Conservation (phyloP, 2,113 vertebrate genomes). For the Cranoglanis bouderius region DNA sequence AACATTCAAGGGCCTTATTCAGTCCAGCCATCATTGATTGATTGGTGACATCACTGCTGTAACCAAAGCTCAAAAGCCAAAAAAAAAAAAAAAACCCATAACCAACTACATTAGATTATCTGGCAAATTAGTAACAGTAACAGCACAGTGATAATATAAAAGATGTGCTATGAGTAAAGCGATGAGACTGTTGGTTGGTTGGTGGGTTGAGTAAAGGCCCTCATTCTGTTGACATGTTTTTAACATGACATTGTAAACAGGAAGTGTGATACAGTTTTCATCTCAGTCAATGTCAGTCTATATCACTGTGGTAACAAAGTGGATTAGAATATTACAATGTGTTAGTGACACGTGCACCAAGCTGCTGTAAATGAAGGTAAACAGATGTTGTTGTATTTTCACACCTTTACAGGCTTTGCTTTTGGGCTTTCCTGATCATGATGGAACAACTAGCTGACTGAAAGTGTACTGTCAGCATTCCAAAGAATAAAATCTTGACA, state of each 20-base stretch:
- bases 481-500: conserved; percentile 60
- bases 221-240: neutral
- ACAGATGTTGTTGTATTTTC: conserved; percentile 23
- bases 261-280: neutral
- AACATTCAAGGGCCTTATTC: conserved; percentile 8
- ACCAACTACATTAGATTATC: neutral
- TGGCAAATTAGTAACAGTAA: neutral
- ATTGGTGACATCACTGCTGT: conserved; percentile 1
- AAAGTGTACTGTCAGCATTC: conserved; percentile 50
- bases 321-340: conserved; percentile 5
- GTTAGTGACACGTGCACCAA: neutral
- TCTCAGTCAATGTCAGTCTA: conserved; percentile 28
- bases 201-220: neutral
- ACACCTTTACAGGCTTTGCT: conserved; percentile 47
- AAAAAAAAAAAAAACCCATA: neutral
- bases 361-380: conserved; percentile 6
- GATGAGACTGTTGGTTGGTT: neutral
- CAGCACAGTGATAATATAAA: neutral
- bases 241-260: neutral
- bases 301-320: conserved; percentile 17
- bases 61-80: neutral
- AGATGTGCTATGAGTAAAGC: neutral
- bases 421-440: conserved; percentile 45
- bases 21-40: neutral
- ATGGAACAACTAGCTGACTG: conserved; percentile 44